Evolutionary conservation across 2,113 vertebrate species (phyloP).

Genomic region (Ceuthmochares aereus): DNA sequence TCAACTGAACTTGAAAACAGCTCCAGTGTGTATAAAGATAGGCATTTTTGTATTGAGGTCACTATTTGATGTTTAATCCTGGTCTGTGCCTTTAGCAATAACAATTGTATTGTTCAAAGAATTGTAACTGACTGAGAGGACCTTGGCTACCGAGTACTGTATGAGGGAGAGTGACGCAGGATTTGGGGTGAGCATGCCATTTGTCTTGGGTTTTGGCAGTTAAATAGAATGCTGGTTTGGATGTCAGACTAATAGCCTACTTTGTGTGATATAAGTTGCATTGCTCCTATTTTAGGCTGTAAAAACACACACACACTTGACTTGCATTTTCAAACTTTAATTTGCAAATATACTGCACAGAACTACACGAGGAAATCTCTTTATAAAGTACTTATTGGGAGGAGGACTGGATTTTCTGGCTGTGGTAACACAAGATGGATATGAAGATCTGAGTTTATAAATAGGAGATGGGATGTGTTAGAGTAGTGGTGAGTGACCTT

Average conservation of each 20-base stretch:
- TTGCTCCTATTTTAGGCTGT: background rate
- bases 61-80: background rate
- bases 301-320: background rate
- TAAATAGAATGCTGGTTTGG: background rate
- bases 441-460: conserved; percentile 52
- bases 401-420: conserved; percentile 28
- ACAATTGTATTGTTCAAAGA: background rate
- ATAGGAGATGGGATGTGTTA: conserved; percentile 55
- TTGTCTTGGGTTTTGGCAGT: background rate
- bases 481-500: conserved; percentile 58
- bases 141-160: background rate
- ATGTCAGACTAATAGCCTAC: background rate
- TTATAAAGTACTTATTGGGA: background rate
- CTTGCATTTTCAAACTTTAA: background rate
- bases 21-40: background rate
- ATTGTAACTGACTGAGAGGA: background rate
- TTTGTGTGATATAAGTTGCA: background rate
- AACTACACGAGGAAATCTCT: background rate
- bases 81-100: background rate
- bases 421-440: conserved; percentile 46
- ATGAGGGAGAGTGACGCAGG: background rate
- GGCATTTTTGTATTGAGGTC: background rate
- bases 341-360: background rate
- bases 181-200: background rate
- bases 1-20: background rate